Evolutionary conservation across 2,797 vertebrate genomes (phyloP).

Genomic region (Numenius phaeopus): DNA sequence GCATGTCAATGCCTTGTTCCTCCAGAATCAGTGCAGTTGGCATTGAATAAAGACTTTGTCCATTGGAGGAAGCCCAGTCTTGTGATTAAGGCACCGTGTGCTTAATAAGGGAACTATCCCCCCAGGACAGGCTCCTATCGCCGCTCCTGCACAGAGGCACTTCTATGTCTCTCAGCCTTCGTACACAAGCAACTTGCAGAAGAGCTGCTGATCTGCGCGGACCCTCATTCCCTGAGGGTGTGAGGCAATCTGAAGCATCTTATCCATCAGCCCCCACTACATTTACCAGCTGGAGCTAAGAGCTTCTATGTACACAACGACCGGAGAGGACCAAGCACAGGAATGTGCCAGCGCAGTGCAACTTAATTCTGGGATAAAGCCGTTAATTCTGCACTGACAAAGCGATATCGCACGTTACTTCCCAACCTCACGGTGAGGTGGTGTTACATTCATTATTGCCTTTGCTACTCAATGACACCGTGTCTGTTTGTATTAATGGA

Average conservation of each 20-base stretch:
- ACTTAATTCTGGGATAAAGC: not conserved
- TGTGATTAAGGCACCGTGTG: not conserved
- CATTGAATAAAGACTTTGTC: not conserved
- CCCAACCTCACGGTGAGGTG: not conserved
- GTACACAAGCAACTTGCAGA: not conserved
- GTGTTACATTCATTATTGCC: not conserved
- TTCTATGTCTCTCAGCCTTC: not conserved
- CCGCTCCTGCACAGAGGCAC: not conserved
- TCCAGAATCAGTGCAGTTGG: not conserved
- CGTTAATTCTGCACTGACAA: not conserved
- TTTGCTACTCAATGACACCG: not conserved
- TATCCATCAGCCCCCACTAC: not conserved
- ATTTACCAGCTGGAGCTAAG: not conserved
- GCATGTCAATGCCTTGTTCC: not conserved
- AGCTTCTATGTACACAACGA: rapidly evolving
- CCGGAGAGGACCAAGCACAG: not conserved
- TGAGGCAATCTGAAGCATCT: not conserved
- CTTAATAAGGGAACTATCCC: not conserved
- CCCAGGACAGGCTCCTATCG: not conserved
- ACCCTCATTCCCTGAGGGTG: not conserved
- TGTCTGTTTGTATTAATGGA: not conserved
- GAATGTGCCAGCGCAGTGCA: not conserved
- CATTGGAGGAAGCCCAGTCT: not conserved
- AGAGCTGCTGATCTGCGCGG: not conserved
- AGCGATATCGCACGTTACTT: rapidly evolving